Evolutionary conservation across 1,140 invertebrate species (phyloP), one percentile per base, ranked within the genome.

Genomic region (Caenorhabditis brenneri): DNA sequence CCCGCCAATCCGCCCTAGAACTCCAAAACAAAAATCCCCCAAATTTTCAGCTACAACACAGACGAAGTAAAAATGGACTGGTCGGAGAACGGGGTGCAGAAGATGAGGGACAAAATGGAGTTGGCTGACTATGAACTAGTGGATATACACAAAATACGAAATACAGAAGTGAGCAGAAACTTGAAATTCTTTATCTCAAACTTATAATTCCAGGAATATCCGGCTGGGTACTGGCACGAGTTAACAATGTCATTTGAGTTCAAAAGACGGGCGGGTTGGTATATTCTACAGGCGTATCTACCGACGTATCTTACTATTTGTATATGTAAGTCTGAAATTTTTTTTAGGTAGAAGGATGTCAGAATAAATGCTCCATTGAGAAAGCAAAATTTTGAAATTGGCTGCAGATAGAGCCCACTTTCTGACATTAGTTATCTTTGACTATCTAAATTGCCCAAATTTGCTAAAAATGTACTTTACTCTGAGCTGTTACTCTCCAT

Each of bases 101-200:
- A 88, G 55, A 90, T 90, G 90, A 36, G 89, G 16, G 90, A 90
- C 19, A 88, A 91, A 79, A 90, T 90, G 82, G 90, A 91, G 80
- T 83, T 90, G 81, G 90, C 89, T n/a, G 89, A 90, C 81, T 90
- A 90, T 65, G 88, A 88, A 74, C 85, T 90, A 24, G 85, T 84
- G 19, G 82, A 87, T 78, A 89, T 91, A 12, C 48, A 83, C 10
- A 87, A 89, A 48, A 81, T 83, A 27, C 86, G 89, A 55, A 88
- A 82, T 33, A 86, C 86, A 29, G 89, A 90, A 84, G 89, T 89
- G 48, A 42, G 83, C 5, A 15, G 22, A 27, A 6, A 58, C 29
- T 36, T 29, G 19, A 1, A 65, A 36, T 65, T 36, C 5, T n/a
- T 55, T 27, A 10, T 24, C 5, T 55, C 22, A 0, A 46, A 2